phyloP scores from a whole-genome alignment of 2,888 invertebrate species.

The Bruchidius siliquastri region DNA sequence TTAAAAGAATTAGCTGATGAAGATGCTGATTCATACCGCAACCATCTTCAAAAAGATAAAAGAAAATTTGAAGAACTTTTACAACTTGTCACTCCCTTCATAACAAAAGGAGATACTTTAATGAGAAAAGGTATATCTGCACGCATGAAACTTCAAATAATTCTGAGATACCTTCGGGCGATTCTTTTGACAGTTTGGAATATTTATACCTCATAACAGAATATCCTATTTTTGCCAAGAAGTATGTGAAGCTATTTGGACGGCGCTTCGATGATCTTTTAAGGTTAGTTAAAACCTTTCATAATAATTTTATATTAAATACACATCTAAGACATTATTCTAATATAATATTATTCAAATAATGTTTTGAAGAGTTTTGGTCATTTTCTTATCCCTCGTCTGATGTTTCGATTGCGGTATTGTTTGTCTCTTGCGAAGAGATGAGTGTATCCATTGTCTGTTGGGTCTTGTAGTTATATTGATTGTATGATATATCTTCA shows the following conservation, averaged over 20 bases:
- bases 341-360: not conserved
- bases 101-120: slow-evolving; percentile 3
- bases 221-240: slow-evolving; percentile 5
- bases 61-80: not conserved
- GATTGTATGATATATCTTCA: not conserved
- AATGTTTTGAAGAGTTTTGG: too few species aligned
- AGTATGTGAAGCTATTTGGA: slow-evolving; percentile 6
- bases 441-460: too few species aligned
- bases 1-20: not conserved
- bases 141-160: slow-evolving; percentile 2
- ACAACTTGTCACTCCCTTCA: slow-evolving; percentile 2
- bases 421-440: too few species aligned
- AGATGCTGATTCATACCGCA: not conserved
- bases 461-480: not conserved
- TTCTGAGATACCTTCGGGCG: slow-evolving; percentile 3
- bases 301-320: not conserved
- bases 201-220: slow-evolving; percentile 6
- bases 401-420: too few species aligned
- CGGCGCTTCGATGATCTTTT: slow-evolving; percentile 1
- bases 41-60: not conserved
- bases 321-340: not conserved
- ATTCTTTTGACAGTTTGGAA: slow-evolving; percentile 2
- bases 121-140: not conserved
- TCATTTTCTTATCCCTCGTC: too few species aligned
- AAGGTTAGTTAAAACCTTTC: slow-evolving; percentile 1